Percentiles rank a stretch among this genome's conserved stretches.
These are phyloP conservation scores for Anorthoa munda DNA, from an alignment of 2,888 invertebrate genomes.

Conservation along the genomic window DNA sequence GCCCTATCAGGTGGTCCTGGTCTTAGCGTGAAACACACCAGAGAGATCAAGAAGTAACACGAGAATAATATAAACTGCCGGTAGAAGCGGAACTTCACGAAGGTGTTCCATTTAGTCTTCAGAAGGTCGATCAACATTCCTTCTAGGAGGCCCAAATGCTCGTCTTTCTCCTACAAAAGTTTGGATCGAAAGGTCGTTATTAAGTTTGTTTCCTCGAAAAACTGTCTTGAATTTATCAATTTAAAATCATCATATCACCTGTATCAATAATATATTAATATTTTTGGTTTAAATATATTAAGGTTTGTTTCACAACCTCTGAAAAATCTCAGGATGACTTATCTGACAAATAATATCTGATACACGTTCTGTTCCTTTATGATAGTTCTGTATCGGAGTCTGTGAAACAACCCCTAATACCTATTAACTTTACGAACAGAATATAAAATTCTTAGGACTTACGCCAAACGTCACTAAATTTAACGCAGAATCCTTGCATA, in stretches of 20 bases:
- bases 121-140: conserved; percentile 98
- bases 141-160: conserved; percentile 98
- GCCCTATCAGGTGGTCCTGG: conserved; percentile 94
- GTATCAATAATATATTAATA: neutral
- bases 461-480: conserved; percentile 99
- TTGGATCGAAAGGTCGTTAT: neutral
- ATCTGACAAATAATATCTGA: no score
- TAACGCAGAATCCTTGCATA: conserved; percentile 98
- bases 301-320: no score
- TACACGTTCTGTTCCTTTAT: no score
- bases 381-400: neutral
- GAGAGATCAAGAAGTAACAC: conserved; percentile 96
- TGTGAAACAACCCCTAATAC: neutral
- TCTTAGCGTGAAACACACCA: conserved; percentile 96
- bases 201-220: no score
- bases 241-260: no score
- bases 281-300: no score
- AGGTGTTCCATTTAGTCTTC: conserved; percentile 99
- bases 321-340: no score
- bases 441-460: conserved; percentile 75
- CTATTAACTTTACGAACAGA: neutral
- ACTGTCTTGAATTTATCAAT: no score
- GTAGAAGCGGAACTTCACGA: conserved; percentile 98
- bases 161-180: conserved; percentile 95
- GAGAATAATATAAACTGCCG: conserved; percentile 97